Evolutionary conservation across 2,888 invertebrate genomes (phyloP).

Genomic region (Sclerodermus sp.): DNA sequence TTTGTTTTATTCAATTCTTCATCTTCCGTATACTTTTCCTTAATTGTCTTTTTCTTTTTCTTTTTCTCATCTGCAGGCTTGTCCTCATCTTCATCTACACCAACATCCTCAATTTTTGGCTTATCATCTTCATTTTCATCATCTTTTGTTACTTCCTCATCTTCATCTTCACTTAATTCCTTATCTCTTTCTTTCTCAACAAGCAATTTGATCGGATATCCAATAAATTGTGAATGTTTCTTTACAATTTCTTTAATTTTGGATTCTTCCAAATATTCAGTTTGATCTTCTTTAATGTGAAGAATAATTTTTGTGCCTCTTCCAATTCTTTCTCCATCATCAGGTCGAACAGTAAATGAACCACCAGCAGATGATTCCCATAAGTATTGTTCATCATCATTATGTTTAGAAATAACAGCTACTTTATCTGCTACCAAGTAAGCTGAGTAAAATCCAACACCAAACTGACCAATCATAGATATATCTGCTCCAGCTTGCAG

Average conservation of each 20-base stretch:
- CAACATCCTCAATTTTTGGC: constrained; percentile 73
- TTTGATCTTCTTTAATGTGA: constrained; percentile 93
- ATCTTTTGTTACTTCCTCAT: constrained; percentile 77
- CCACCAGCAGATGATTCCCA: constrained; percentile 99
- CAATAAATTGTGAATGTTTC: constrained; percentile 99
- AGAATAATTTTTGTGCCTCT: constrained; percentile 95
- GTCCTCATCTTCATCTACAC: constrained; percentile 70
- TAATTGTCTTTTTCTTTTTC: constrained; percentile 96
- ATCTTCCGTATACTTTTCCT: constrained; percentile 97
- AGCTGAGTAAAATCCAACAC: constrained; percentile 99
- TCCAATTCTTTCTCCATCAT: constrained; percentile 78
- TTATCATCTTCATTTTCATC: constrained; percentile 70
- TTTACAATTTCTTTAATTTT: constrained; percentile 97
- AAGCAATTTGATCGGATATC: constrained; percentile 93
- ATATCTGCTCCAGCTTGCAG: constrained; percentile 98
- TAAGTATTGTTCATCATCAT: constrained; percentile 96
- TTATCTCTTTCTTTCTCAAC: constrained; percentile 97
- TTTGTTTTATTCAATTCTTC: constrained; percentile 98
- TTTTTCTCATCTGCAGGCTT: constrained; percentile 78
- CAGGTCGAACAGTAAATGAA: constrained; percentile 87
- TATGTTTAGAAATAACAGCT: constrained; percentile 91
- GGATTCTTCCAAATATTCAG: constrained; percentile 91
- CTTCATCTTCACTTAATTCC: constrained; percentile 93
- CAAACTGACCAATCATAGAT: constrained; percentile 99
- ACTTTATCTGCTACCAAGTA: constrained; percentile 95